Base-by-base conservation (phyloP, 2,888 invertebrate genomes). In the Leucania comma region DNA sequence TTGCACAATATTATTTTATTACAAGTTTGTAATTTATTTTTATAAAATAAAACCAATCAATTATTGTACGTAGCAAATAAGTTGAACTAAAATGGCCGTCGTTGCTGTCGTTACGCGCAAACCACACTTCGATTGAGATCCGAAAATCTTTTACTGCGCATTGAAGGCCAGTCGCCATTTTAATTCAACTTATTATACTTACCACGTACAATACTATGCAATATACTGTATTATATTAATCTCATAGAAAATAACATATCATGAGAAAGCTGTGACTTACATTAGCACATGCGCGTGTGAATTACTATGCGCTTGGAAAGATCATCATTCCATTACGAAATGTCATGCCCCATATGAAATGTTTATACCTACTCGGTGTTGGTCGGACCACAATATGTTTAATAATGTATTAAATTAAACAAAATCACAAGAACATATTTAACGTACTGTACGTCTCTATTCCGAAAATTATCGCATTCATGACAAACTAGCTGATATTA, bases 181-280 rank as follows among this genome's bases (percentile, higher is more conserved):
- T n/a, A n/a, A n/a, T n/a, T n/a, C n/a, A n/a, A n/a, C n/a, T n/a
- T n/a, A n/a, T n/a, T n/a, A n/a, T n/a, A n/a, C n/a, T n/a, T n/a
- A n/a, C n/a, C n/a, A n/a, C n/a, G n/a, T n/a, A n/a, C n/a, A n/a
- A n/a, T n/a, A n/a, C n/a, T n/a, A n/a, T n/a, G n/a, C n/a, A n/a
- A n/a, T n/a, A n/a, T 14, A 46, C 10, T 60, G 26, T 26, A 64
- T 51, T 29, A 64, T 12, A 59, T 12, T 26, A 17, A 54, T 60
- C 4, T n/a, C 2, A 24, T 50, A 46, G 59, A 63, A 60, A 69
- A 82, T 12, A 79, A 81, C 70, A 71, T 73, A 79, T 74, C 65
- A 61, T 42, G 84, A 85, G 89, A 91, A 92, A 91, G 90, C 88
- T 89, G 88, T 82, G 87, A 87, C 87, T 85, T 81, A 89, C 89